phyloP scores from a whole-genome alignment of 2,888 invertebrate species.

The Agriotes lineatus region DNA sequence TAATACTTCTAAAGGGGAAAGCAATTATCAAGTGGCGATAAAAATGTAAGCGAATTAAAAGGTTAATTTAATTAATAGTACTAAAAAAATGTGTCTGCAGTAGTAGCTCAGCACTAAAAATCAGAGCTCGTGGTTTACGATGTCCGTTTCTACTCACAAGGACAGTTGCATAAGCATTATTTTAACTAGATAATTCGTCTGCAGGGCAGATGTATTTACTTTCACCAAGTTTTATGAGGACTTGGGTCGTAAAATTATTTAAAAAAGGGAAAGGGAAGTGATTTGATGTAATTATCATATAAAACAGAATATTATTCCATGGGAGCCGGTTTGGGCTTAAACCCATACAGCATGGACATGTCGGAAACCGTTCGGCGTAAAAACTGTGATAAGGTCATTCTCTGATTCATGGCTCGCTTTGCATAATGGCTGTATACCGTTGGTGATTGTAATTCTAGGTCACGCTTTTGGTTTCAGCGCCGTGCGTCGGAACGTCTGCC shows the following conservation, averaged over 20 bases:
- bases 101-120: no score
- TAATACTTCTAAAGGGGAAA: no score
- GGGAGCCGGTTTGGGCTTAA: neutral
- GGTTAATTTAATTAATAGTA: no score
- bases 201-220: no score
- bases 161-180: no score
- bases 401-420: constrained; percentile 27
- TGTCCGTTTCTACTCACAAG: no score
- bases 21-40: no score
- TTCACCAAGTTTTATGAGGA: no score
- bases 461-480: constrained; percentile 37
- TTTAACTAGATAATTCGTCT: no score
- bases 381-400: constrained; percentile 26
- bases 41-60: no score
- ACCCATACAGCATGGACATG: constrained; percentile 10
- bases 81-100: no score
- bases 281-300: neutral
- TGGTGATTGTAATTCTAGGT: constrained; percentile 31
- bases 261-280: neutral
- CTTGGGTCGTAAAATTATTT: neutral
- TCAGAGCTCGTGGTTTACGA: no score
- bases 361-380: constrained; percentile 16
- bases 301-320: neutral
- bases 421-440: constrained; percentile 27
- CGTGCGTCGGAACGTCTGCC: constrained; percentile 19